These are phyloP conservation scores for Typhlichthys subterraneus DNA, from an alignment of 2,797 vertebrate genomes.

Conservation along the genomic window DNA sequence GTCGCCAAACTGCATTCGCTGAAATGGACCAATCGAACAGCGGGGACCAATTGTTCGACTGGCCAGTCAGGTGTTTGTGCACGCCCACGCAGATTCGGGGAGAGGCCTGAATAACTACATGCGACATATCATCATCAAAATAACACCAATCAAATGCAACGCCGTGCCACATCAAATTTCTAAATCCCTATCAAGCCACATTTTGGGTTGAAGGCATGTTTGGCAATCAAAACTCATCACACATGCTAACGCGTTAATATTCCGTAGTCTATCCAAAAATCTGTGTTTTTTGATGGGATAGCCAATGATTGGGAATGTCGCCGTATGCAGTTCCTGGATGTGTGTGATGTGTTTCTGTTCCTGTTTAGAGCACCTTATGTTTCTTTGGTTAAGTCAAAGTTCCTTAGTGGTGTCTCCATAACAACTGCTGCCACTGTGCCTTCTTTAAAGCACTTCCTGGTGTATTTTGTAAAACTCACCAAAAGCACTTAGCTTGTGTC, in stretches of 20 bases:
- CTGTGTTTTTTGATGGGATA: constrained; percentile 59
- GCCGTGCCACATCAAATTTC: not conserved
- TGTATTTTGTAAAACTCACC: constrained; percentile 83
- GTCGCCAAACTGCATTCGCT: too few relatives aligned
- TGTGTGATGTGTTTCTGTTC: constrained; percentile 72
- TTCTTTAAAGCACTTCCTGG: constrained; percentile 86
- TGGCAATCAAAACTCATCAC: constrained; percentile 11
- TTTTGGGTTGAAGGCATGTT: constrained; percentile 34
- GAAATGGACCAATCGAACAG: too few relatives aligned
- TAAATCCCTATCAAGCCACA: constrained; percentile 1
- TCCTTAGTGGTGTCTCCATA: constrained; percentile 78
- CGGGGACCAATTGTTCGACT: too few relatives aligned
- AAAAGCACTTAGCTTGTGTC: constrained; percentile 81
- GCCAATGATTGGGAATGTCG: constrained; percentile 63
- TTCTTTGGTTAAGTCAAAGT: constrained; percentile 68
- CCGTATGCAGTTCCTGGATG: constrained; percentile 53
- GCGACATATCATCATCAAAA: not conserved
- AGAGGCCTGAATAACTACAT: too few relatives aligned
- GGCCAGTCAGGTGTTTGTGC: too few relatives aligned
- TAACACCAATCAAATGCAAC: not conserved
- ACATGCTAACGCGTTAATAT: constrained; percentile 16
- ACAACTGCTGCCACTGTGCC: constrained; percentile 84
- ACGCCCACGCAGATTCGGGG: too few relatives aligned
- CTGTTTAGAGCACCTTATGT: constrained; percentile 72
- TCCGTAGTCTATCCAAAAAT: constrained; percentile 6